Evolutionary conservation across 2,797 vertebrate species (phyloP).

Genomic region (Coreius guichenoti): DNA sequence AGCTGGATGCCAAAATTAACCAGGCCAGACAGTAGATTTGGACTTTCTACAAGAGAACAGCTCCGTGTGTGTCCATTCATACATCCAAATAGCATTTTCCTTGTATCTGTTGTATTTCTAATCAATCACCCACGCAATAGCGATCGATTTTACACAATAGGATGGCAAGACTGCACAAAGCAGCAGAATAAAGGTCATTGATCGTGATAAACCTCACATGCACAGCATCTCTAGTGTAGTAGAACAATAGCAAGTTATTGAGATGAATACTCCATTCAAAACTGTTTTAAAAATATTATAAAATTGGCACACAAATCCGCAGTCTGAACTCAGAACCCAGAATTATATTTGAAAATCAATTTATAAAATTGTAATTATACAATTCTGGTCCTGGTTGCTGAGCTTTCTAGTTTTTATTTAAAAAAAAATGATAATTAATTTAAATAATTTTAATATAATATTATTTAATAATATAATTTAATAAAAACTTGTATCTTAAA

Average conservation of each 20-base stretch:
- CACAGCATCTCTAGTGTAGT: background rate
- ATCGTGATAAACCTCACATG: background rate
- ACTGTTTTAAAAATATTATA: background rate
- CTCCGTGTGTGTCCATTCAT: background rate
- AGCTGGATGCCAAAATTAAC: slow-evolving; percentile 76
- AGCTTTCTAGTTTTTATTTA: background rate
- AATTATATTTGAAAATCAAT: background rate
- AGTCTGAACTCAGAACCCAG: background rate
- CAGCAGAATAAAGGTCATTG: background rate
- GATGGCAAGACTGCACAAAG: background rate
- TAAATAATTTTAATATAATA: background rate
- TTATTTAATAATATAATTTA: background rate
- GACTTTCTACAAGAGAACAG: slow-evolving; percentile 3
- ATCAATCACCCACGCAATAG: background rate
- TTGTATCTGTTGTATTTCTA: background rate
- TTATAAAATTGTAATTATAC: background rate
- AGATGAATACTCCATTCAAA: background rate
- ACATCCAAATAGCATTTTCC: background rate
- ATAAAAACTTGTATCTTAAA: background rate
- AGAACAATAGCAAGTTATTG: background rate
- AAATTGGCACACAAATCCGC: background rate
- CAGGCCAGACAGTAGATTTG: slow-evolving; percentile 52
- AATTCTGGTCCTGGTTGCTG: background rate
- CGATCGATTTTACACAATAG: background rate
- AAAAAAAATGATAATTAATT: background rate